Conservation (phyloP, 2,797 vertebrate species). For the Typhlichthys subterraneus region DNA sequence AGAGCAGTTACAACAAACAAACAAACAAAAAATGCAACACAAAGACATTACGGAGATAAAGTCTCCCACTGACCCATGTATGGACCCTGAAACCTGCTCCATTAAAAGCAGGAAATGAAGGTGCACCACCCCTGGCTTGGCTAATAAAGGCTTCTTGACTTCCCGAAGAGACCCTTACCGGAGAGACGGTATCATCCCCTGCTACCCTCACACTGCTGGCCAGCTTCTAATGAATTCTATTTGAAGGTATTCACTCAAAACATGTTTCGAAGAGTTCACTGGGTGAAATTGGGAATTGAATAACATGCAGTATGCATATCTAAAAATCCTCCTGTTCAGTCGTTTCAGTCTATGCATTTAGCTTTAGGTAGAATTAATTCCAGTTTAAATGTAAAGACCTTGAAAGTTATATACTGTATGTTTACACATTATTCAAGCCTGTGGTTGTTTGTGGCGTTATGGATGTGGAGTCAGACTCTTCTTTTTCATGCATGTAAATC, state of each 20-base stretch:
- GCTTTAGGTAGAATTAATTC: not conserved
- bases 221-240: conserved; percentile 23
- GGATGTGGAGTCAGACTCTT: no score
- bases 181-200: conserved; percentile 34
- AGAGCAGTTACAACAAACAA: no score
- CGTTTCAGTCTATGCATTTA: conserved; percentile 1
- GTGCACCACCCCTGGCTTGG: conserved; percentile 59
- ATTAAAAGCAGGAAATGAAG: conserved; percentile 74
- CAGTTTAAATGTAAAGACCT: not conserved
- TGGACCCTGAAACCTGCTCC: conserved; percentile 76
- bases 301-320: not conserved
- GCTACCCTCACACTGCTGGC: conserved; percentile 22
- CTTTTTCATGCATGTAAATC: no score
- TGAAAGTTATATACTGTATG: conserved; percentile 3
- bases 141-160: conserved; percentile 65
- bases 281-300: conserved; percentile 9
- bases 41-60: conserved; percentile 78
- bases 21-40: no score
- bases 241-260: conserved; percentile 19
- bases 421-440: no score
- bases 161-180: conserved; percentile 40
- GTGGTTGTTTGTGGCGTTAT: no score
- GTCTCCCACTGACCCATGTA: conserved; percentile 75
- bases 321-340: not conserved
- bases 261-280: conserved; percentile 10